Conservation (phyloP, 2,113 vertebrate genomes). For the Colistium nudipinnis region DNA sequence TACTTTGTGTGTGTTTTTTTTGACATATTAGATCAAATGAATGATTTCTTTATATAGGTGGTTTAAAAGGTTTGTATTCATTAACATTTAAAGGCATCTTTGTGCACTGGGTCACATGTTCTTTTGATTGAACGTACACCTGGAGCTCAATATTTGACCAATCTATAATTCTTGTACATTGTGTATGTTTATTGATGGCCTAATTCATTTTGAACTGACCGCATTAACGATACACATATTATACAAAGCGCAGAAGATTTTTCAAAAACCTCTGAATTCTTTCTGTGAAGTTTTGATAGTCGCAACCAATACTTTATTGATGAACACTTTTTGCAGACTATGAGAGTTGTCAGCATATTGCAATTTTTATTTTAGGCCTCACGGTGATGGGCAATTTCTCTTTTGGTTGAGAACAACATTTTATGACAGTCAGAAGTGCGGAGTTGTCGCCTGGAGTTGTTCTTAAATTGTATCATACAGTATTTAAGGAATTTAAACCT, state of each 20-base stretch:
- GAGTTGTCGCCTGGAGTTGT: too few relatives aligned
- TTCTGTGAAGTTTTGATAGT: background rate
- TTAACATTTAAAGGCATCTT: too few relatives aligned
- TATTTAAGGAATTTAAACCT: too few relatives aligned
- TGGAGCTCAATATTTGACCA: background rate
- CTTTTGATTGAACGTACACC: too few relatives aligned
- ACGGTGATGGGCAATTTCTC: background rate
- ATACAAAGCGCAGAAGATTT: background rate
- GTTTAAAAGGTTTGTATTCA: too few relatives aligned
- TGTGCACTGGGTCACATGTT: too few relatives aligned
- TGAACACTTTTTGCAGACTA: background rate
- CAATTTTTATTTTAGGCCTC: background rate
- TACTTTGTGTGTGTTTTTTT: too few relatives aligned
- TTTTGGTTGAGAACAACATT: background rate
- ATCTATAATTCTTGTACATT: background rate
- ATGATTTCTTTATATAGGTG: too few relatives aligned
- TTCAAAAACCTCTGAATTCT: background rate
- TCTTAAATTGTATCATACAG: background rate
- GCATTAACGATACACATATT: background rate
- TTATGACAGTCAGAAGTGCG: background rate
- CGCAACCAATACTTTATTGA: background rate
- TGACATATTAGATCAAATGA: too few relatives aligned
- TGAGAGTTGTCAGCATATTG: background rate
- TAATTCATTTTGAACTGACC: background rate
- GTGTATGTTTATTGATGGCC: too few relatives aligned